These are phyloP conservation scores for Penaeus monodon DNA, from an alignment of 2,888 invertebrate species.

Conservation along the genomic window DNA sequence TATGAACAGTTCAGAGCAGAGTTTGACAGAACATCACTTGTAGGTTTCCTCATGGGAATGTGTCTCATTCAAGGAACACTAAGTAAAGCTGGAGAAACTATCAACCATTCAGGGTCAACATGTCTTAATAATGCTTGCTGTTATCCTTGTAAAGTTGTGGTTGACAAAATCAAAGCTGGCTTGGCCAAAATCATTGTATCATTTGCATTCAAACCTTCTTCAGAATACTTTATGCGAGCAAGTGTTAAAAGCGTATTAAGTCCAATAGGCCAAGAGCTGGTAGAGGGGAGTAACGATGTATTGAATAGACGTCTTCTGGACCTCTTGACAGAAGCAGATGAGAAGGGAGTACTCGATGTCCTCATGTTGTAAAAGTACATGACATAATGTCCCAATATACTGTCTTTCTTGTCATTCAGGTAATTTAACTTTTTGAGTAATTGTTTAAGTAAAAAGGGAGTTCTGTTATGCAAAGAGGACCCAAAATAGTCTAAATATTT, in stretches of 20 bases:
- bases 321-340: constrained; percentile 58
- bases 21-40: constrained; percentile 58
- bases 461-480: no score
- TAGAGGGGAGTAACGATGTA: constrained; percentile 52
- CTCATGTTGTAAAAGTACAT: constrained; percentile 43
- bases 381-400: not conserved
- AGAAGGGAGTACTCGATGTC: constrained; percentile 63
- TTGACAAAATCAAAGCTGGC: constrained; percentile 41
- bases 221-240: constrained; percentile 43
- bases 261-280: constrained; percentile 58
- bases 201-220: constrained; percentile 51
- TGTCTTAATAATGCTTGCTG: constrained; percentile 30
- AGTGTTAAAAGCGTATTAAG: constrained; percentile 50
- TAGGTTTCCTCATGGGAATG: constrained; percentile 64
- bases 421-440: not conserved
- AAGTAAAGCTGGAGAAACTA: constrained; percentile 63
- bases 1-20: constrained; percentile 63
- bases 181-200: constrained; percentile 55
- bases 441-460: no score
- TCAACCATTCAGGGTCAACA: constrained; percentile 38
- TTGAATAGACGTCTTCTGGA: constrained; percentile 60
- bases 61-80: constrained; percentile 63
- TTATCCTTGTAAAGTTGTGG: constrained; percentile 22
- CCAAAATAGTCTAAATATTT: no score
- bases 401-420: not conserved